Conservation (phyloP, 1,140 invertebrate genomes). For the Cotesia vestalis region DNA sequence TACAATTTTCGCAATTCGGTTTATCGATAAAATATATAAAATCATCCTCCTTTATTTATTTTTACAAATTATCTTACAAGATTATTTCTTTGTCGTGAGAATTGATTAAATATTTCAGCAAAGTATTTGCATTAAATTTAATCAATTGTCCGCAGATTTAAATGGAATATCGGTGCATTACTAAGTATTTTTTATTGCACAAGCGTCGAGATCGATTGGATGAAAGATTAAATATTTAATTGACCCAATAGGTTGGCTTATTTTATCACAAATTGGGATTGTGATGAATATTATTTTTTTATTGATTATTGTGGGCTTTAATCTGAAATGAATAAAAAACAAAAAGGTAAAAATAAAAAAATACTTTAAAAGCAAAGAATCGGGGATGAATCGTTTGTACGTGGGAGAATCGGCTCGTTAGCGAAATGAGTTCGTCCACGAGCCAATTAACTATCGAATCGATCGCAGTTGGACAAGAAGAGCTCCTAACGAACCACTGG, state of each 20-base stretch:
- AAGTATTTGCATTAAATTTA: background rate
- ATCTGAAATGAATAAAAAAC: background rate
- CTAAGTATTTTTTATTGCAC: too few species aligned
- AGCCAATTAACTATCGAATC: constrained; percentile 46
- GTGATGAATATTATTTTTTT: background rate
- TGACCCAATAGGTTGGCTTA: too few species aligned
- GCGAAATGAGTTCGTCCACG: constrained; percentile 44
- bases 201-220: too few species aligned
- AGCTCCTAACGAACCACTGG: constrained; percentile 42
- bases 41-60: too few species aligned
- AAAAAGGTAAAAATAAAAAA: background rate
- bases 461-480: constrained; percentile 40
- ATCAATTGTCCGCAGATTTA: constrained; percentile 3
- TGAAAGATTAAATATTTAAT: too few species aligned
- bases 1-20: too few species aligned
- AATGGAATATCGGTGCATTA: background rate
- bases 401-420: constrained; percentile 42
- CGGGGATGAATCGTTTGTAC: constrained; percentile 31
- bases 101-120: background rate
- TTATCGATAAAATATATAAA: too few species aligned
- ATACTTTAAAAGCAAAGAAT: constrained; percentile 23
- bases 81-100: background rate
- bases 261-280: background rate
- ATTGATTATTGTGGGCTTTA: background rate
- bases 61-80: background rate